Evolutionary conservation across 2,888 invertebrate species (phyloP), one percentile per base, ranked within the genome.

Genomic region (Noctua janthina): DNA sequence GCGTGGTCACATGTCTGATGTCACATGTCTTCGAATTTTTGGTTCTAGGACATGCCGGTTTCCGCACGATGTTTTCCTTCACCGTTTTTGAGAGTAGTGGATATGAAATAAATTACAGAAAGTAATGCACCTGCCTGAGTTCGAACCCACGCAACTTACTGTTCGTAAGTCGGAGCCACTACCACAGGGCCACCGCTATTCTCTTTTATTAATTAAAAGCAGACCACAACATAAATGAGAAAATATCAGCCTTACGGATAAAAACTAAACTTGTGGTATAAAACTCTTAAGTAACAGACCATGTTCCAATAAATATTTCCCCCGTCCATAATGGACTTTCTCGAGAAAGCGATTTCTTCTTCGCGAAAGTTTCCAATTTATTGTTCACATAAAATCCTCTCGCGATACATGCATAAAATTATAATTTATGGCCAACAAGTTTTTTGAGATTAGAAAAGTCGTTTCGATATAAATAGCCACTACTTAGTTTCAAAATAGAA

Each of bases 321-420:
- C 20, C 49, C 69, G 17, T 70, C 13, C 11, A 54, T 73, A 85
- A 66, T 59, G 7, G 6, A 70, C 6, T 49, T 46, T 59, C 56
- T 73, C 7, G 77, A 72, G 89, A 88, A 90, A 87, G 85, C 82
- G 81, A 71, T 79, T 74, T 85, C 77, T 70, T 79, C 66, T 51
- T 6, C 43, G 88, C 69, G 87, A 88, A 88, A 88, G 83, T 87
- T 76, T 69, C 15, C 64, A 67, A 69, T 88, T 70, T 79, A 87
- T 76, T 76, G 74, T 76, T 59, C 67, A 76, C 66, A 49, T 78
- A 70, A 85, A 86, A 86, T 82, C 71, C 29, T 73, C 72, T 66
- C 68, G 54, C 23, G n/a, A 84, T 59, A 72, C 23, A 39, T 54
- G 80, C 77, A 79, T 87, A 77, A 79, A 72, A 84, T 88, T 39